phyloP scores from a whole-genome alignment of 2,113 vertebrate genomes.

The Arvicanthis niloticus region DNA sequence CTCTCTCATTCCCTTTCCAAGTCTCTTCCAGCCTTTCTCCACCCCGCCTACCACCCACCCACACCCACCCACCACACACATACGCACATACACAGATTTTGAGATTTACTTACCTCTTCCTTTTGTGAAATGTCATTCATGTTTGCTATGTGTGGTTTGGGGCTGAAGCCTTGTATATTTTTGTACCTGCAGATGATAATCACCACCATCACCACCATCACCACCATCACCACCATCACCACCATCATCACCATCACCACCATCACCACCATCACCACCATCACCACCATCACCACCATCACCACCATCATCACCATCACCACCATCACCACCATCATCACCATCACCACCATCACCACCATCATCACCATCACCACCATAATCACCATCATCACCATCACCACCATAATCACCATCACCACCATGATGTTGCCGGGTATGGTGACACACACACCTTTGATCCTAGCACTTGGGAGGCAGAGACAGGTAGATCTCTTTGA shows the following conservation, averaged over 20 bases:
- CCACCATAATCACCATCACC: too few relatives aligned
- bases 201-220: too few relatives aligned
- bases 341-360: too few relatives aligned
- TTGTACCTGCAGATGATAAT: conserved; percentile 78
- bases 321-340: too few relatives aligned
- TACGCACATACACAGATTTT: neutral
- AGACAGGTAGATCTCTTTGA: neutral
- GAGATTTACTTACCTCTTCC: conserved; percentile 87
- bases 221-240: too few relatives aligned
- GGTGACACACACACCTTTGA: neutral
- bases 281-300: too few relatives aligned
- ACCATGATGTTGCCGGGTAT: neutral
- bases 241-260: too few relatives aligned
- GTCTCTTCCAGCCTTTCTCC: neutral
- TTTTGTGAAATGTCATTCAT: conserved; percentile 97
- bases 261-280: too few relatives aligned
- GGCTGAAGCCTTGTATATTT: conserved; percentile 75
- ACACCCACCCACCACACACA: too few relatives aligned
- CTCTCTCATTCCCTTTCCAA: neutral
- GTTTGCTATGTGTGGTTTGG: conserved; percentile 84
- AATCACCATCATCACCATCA: too few relatives aligned
- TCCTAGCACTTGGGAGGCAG: neutral
- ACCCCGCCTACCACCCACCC: neutral
- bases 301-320: too few relatives aligned
- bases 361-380: too few relatives aligned